Conservation (phyloP, 2,113 vertebrate genomes). For the Monarcha castaneiventris region DNA sequence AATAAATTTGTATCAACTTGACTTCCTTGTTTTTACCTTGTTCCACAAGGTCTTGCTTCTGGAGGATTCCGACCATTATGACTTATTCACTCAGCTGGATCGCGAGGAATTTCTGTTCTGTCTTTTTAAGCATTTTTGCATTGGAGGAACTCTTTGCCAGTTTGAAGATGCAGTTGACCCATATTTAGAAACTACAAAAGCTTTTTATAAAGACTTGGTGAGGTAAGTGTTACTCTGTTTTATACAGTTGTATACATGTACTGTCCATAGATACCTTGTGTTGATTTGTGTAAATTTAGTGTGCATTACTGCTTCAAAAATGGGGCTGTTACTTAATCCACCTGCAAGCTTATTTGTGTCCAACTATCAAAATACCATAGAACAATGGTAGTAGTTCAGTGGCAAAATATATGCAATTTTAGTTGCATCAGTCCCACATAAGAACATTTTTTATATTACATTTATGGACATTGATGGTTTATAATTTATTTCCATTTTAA, state of each 20-base stretch:
- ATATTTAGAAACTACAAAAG: conserved; percentile 86
- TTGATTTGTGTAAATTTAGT: background rate
- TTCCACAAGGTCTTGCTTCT: conserved; percentile 82
- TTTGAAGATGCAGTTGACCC: conserved; percentile 87
- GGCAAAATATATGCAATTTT: background rate
- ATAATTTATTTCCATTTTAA: background rate
- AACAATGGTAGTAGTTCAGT: background rate
- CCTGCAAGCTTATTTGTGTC: background rate
- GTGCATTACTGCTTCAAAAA: background rate
- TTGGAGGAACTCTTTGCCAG: conserved; percentile 92
- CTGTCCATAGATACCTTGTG: background rate
- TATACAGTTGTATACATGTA: background rate
- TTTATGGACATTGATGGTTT: background rate
- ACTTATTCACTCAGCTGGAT: conserved; percentile 75
- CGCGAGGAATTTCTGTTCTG: conserved; percentile 89
- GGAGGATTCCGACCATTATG: conserved; percentile 85
- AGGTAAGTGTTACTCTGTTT: conserved; percentile 73
- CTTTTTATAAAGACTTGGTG: conserved; percentile 91
- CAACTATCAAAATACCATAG: background rate
- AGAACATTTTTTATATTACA: background rate
- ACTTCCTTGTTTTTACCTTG: background rate
- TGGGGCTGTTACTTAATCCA: background rate
- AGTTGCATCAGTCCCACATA: background rate
- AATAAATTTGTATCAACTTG: background rate
- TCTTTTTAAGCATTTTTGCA: conserved; percentile 92